Percentiles rank a stretch among this genome's conserved stretches.
Evolutionary conservation across 2,797 vertebrate genomes (phyloP).

Genomic region (Chelonia mydas): DNA sequence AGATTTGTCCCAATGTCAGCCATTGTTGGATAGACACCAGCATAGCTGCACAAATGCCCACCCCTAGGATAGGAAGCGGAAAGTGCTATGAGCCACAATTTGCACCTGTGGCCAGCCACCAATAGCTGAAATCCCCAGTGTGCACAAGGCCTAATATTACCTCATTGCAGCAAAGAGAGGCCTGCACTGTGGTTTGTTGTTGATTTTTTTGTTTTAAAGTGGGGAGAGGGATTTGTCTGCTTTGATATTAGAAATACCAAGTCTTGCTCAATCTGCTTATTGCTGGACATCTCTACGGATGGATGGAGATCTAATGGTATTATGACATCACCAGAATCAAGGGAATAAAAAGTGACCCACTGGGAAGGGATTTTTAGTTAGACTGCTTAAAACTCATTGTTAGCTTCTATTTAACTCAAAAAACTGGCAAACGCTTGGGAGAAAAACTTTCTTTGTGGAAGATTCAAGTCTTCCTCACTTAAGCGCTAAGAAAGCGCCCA

Average conservation of each 20-base stretch:
- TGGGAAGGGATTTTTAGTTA: constrained; percentile 26
- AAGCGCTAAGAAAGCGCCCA: not conserved
- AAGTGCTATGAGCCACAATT: constrained; percentile 33
- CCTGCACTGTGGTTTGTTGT: not conserved
- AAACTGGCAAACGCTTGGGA: not conserved
- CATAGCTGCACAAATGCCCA: not conserved
- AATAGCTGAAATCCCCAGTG: not conserved
- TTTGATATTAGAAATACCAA: constrained; percentile 1
- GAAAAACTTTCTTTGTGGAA: not conserved
- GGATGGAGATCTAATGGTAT: constrained; percentile 20
- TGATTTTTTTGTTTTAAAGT: not conserved
- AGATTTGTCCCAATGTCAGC: not conserved
- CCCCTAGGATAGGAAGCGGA: not conserved
- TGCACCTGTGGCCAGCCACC: not conserved
- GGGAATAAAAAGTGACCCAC: constrained; percentile 23
- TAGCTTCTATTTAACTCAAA: constrained; percentile 46
- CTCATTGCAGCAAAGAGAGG: not conserved
- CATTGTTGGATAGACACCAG: not conserved
- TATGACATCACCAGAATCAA: constrained; percentile 9
- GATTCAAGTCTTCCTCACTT: not conserved
- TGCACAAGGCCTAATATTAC: not conserved
- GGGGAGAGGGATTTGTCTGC: not conserved
- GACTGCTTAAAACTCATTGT: constrained; percentile 18
- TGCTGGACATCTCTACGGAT: constrained; percentile 16
- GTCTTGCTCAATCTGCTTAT: not conserved